Evolutionary conservation across 2,888 invertebrate genomes (phyloP).

Genomic region (Troides helena): DNA sequence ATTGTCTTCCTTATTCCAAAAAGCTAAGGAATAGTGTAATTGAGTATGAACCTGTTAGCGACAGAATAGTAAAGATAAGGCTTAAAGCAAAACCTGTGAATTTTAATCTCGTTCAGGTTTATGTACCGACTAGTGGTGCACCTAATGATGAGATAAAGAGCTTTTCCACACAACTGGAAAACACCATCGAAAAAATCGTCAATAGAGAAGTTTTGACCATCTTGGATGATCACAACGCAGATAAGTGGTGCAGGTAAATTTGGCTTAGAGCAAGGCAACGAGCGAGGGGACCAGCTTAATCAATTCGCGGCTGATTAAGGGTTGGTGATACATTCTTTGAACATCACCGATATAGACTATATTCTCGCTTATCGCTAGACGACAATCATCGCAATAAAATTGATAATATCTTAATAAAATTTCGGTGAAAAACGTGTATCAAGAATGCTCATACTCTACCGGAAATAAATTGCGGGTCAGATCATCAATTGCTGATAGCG

Average conservation of each 20-base stretch:
- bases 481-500: background rate
- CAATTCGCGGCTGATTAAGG: constrained; percentile 11
- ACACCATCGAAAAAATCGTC: background rate
- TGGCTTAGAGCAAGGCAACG: constrained; percentile 24
- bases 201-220: background rate
- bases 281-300: constrained; percentile 23
- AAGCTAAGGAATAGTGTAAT: too few relatives aligned
- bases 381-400: background rate
- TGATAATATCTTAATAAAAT: background rate
- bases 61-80: too few relatives aligned
- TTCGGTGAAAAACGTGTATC: background rate
- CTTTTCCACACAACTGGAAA: background rate
- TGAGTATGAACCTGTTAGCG: too few relatives aligned
- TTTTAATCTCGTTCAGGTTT: constrained; percentile 3
- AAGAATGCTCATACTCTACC: background rate
- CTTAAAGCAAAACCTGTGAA: background rate
- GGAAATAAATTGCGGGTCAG: background rate
- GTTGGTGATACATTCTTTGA: background rate
- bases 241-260: constrained; percentile 19
- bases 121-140: constrained; percentile 7
- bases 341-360: background rate
- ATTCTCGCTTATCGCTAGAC: background rate
- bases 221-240: too few relatives aligned
- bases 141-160: constrained; percentile 3
- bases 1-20: too few relatives aligned